These are phyloP conservation scores for Cladorhizidae sp. DNA, from an alignment of 37 sponge, comb jelly and placozoan species.

Conservation along the genomic window DNA sequence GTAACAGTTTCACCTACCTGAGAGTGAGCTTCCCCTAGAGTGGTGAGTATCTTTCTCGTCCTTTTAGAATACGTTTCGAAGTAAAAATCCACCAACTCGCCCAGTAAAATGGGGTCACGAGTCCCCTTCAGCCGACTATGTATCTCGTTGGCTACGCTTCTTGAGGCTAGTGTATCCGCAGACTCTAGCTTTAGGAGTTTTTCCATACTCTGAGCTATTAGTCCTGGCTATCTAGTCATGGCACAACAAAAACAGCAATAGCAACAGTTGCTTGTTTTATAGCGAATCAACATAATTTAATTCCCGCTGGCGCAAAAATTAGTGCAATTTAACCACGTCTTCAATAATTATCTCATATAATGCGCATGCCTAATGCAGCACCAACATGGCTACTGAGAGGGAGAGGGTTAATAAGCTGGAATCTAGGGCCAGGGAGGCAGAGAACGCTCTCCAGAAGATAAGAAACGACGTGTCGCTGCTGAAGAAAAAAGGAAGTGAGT, in stretches of 20 bases:
- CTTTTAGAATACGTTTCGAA: constrained; percentile 49
- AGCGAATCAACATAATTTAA: neutral
- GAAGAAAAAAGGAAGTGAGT: constrained; percentile 62
- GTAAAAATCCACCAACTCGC: constrained; percentile 71
- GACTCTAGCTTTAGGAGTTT: constrained; percentile 49
- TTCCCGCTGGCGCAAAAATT: neutral
- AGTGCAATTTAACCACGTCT: neutral
- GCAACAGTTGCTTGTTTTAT: too few species aligned
- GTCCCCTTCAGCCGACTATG: neutral
- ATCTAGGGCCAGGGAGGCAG: constrained; percentile 66
- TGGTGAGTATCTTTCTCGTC: constrained; percentile 50
- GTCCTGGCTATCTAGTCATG: neutral
- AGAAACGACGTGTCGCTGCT: constrained; percentile 48
- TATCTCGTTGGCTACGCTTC: neutral
- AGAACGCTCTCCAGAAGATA: constrained; percentile 58
- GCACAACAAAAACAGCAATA: neutral
- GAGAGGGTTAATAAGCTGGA: constrained; percentile 59
- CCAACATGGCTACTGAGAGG: constrained; percentile 40
- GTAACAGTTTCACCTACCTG: constrained; percentile 47
- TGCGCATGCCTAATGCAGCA: neutral
- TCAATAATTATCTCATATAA: neutral
- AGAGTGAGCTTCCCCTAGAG: constrained; percentile 55
- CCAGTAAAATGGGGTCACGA: constrained; percentile 53
- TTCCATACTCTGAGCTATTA: constrained; percentile 6
- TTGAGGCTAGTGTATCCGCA: constrained; percentile 7